Percentiles rank a stretch among this genome's conserved stretches.
Evolutionary conservation across 2,797 vertebrate species (phyloP).

Genomic region (Distichodus sexfasciatus): DNA sequence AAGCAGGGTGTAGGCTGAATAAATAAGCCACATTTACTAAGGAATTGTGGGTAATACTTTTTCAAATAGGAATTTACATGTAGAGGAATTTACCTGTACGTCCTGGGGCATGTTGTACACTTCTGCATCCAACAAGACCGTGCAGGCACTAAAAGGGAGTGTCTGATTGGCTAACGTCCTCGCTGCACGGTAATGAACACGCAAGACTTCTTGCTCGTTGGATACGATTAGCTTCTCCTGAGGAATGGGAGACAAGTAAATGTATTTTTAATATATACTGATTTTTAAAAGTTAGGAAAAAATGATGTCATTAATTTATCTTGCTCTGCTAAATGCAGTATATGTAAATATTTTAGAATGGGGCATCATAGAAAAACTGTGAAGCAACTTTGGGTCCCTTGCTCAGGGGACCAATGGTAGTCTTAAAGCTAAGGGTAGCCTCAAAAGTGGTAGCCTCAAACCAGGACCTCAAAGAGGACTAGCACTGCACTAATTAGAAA

Average conservation of each 20-base stretch:
- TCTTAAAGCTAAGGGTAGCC: too few relatives aligned
- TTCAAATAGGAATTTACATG: background rate
- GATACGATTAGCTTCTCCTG: constrained; percentile 98
- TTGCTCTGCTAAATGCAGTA: too few relatives aligned
- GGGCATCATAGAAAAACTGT: too few relatives aligned
- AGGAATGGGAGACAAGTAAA: constrained; percentile 36
- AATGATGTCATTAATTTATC: too few relatives aligned
- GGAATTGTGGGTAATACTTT: background rate
- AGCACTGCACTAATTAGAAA: background rate
- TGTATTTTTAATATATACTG: background rate
- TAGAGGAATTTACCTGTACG: constrained; percentile 78
- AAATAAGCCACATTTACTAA: background rate
- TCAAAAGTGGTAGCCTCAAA: background rate
- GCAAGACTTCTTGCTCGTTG: constrained; percentile 95
- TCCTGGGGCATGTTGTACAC: constrained; percentile 97
- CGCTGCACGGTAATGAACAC: constrained; percentile 96
- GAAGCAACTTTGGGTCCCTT: too few relatives aligned
- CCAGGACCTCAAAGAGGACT: background rate
- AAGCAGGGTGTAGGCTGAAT: background rate
- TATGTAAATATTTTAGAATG: too few relatives aligned
- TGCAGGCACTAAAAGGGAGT: constrained; percentile 97
- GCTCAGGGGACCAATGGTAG: too few relatives aligned
- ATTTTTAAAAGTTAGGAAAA: too few relatives aligned
- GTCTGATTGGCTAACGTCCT: constrained; percentile 97
- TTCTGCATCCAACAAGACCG: constrained; percentile 93